Evolutionary conservation across 2,888 invertebrate genomes (phyloP).

Genomic region (Nephrotoma flavescens): DNA sequence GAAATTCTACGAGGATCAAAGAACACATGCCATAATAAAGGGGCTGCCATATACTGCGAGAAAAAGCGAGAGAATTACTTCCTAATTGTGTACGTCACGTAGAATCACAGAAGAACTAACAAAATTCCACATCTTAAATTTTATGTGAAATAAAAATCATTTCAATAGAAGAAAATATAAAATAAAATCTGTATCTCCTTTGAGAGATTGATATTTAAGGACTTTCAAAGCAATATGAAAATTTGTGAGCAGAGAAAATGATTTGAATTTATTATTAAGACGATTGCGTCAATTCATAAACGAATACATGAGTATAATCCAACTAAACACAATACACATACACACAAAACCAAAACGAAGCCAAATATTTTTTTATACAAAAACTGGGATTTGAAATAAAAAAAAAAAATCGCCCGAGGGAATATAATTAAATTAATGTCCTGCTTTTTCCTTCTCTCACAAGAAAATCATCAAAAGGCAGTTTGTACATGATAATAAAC

Average conservation of each 20-base stretch:
- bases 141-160: not conserved
- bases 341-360: not conserved
- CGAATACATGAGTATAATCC: not conserved
- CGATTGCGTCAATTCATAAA: not conserved
- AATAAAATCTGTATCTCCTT: not conserved
- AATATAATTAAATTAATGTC: not conserved
- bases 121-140: not conserved
- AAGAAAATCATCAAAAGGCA: not conserved
- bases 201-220: not conserved
- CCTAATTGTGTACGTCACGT: not conserved
- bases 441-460: not conserved
- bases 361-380: not conserved
- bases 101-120: not conserved
- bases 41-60: too few species aligned
- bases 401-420: not conserved
- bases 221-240: not conserved
- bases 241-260: not conserved
- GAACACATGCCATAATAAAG: too few species aligned
- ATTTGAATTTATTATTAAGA: not conserved
- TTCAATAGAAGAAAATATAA: not conserved
- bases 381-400: not conserved
- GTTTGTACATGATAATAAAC: not conserved
- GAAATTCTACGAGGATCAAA: too few species aligned
- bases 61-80: too few species aligned
- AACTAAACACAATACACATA: not conserved